Evolutionary conservation across 2,797 vertebrate genomes (phyloP).

Genomic region (Chelon auratus): DNA sequence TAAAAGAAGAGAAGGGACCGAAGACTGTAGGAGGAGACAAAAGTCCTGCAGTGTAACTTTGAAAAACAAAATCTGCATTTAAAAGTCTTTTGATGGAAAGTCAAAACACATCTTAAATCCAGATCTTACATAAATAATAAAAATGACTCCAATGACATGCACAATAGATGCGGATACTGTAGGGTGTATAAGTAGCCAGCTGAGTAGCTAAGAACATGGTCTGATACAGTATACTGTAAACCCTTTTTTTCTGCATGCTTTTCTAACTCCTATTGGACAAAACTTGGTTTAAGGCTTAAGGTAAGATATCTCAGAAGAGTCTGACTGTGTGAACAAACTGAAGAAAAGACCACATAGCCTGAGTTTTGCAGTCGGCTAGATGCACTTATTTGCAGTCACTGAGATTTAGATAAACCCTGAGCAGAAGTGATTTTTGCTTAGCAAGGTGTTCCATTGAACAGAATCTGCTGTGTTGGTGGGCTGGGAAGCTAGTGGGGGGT

Average conservation of each 20-base stretch:
- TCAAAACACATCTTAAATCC: no score
- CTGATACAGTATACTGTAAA: not conserved
- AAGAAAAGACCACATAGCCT: not conserved
- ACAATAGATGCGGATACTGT: not conserved
- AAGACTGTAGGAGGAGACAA: no score
- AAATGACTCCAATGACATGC: not conserved
- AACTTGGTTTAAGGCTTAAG: not conserved
- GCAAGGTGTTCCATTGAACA: no score
- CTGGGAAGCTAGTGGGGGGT: constrained; percentile 7
- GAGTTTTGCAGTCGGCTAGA: not conserved
- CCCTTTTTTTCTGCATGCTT: not conserved
- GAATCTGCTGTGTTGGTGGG: not conserved
- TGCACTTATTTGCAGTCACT: no score
- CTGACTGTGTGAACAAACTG: not conserved
- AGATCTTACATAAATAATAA: no score
- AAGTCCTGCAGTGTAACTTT: no score
- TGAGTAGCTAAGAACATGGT: no score
- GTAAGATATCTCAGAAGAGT: not conserved
- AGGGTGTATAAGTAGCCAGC: not conserved
- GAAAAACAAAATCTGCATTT: no score
- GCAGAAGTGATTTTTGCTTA: no score
- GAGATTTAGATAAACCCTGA: no score
- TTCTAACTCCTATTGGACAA: not conserved
- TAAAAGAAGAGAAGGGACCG: no score
- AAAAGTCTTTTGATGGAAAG: no score